Evolutionary conservation across 2,113 vertebrate genomes (phyloP).

Genomic region (Callaeas wilsoni): DNA sequence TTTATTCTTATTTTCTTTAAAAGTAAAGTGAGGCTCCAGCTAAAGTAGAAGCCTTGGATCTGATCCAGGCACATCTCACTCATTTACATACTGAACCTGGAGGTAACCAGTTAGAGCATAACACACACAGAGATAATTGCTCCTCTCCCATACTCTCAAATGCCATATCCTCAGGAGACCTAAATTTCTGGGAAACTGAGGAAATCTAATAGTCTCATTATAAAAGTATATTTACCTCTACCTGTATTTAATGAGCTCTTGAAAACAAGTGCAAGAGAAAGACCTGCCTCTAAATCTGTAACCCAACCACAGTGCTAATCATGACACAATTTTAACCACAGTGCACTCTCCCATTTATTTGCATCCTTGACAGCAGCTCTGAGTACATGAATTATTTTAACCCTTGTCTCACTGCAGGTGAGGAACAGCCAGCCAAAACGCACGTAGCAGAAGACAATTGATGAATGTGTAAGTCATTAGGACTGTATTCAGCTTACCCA

Average conservation of each 20-base stretch:
- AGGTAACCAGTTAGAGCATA: background rate
- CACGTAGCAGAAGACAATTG: background rate
- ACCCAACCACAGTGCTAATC: background rate
- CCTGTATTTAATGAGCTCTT: background rate
- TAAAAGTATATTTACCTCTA: background rate
- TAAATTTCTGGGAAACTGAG: background rate
- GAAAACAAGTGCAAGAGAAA: background rate
- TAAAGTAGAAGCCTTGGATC: background rate
- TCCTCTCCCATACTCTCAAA: background rate
- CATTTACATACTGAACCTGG: background rate
- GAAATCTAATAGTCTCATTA: background rate
- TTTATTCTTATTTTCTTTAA: background rate
- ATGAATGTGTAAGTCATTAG: background rate
- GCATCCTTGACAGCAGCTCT: background rate
- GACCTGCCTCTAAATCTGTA: background rate
- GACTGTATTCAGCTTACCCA: constrained; percentile 77
- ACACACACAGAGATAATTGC: background rate
- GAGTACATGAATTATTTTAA: background rate
- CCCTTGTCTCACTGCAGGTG: background rate
- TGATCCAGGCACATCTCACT: background rate
- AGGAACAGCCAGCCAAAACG: background rate
- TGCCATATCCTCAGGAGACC: background rate
- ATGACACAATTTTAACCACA: background rate
- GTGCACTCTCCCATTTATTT: background rate
- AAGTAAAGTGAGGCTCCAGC: background rate